Conservation (phyloP, 1,140 invertebrate genomes). For the Drosophila tropicalis region DNA sequence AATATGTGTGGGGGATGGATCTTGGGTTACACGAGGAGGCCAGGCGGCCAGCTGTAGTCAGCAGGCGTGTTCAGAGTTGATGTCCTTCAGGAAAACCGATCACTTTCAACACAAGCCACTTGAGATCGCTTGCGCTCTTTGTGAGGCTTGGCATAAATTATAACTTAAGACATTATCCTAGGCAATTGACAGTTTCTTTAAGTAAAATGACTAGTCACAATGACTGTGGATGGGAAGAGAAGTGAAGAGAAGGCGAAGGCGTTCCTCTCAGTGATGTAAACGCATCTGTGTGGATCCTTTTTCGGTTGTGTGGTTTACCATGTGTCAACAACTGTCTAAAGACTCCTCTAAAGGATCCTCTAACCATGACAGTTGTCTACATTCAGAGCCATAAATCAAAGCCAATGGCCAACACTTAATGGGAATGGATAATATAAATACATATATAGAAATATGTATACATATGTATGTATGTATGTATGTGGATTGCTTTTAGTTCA, state of each 20-base stretch:
- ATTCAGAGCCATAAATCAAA: constrained; percentile 57
- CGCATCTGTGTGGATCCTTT: constrained; percentile 49
- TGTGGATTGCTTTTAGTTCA: constrained; percentile 12
- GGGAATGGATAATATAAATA: neutral
- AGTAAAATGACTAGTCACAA: constrained; percentile 39
- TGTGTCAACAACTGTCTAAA: constrained; percentile 66
- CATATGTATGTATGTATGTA: neutral
- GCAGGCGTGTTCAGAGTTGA: constrained; percentile 46
- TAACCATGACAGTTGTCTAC: constrained; percentile 52
- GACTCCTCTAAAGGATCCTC: constrained; percentile 7
- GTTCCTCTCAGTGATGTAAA: constrained; percentile 59
- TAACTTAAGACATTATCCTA: constrained; percentile 56
- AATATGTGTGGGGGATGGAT: constrained; percentile 9
- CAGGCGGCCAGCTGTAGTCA: constrained; percentile 53
- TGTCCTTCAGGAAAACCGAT: constrained; percentile 8
- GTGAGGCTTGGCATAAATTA: constrained; percentile 55
- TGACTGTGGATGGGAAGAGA: constrained; percentile 1
- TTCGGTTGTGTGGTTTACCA: constrained; percentile 52
- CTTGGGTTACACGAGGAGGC: constrained; percentile 57
- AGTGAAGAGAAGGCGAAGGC: constrained; percentile 19
- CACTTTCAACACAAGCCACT: constrained; percentile 55
- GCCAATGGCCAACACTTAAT: neutral
- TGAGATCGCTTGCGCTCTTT: constrained; percentile 29
- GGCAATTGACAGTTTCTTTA: constrained; percentile 70
- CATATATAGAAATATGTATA: neutral